Percentiles rank a stretch among this genome's conserved stretches.
Conservation (phyloP, 2,113 vertebrate species). For the Stigmatopora argus region DNA sequence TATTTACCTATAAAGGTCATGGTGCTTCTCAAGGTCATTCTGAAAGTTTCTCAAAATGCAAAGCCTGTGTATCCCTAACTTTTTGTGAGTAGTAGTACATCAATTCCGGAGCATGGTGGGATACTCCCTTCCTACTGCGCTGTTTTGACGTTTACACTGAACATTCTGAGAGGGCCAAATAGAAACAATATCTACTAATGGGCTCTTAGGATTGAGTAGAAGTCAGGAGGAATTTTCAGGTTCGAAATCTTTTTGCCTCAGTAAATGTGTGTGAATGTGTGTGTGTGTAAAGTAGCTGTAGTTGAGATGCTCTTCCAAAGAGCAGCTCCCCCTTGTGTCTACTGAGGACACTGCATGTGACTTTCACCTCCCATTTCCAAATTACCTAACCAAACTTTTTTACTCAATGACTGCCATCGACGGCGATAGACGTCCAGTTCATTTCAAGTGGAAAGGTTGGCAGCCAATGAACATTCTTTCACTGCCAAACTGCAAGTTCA, state of each 20-base stretch:
- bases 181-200: background rate
- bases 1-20: too few species aligned
- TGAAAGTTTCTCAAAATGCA: background rate
- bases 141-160: conserved; percentile 3
- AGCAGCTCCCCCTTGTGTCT: conserved; percentile 2
- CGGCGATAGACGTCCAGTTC: too few species aligned
- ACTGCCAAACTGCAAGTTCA: too few species aligned
- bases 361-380: background rate
- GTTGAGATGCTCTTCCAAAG: background rate
- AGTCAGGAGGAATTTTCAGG: conserved; percentile 7
- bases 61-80: background rate
- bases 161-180: background rate
- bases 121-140: background rate
- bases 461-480: too few species aligned
- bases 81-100: background rate
- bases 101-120: conserved; percentile 17
- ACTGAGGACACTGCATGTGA: conserved; percentile 10
- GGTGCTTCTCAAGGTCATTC: background rate
- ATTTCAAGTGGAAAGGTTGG: too few species aligned
- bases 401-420: too few species aligned
- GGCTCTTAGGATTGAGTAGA: background rate
- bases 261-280: background rate
- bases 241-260: background rate
- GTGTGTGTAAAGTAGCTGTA: background rate
- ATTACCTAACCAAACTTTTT: background rate